Conservation (phyloP, 2,797 vertebrate species). For the Eidolon dupreanum region DNA sequence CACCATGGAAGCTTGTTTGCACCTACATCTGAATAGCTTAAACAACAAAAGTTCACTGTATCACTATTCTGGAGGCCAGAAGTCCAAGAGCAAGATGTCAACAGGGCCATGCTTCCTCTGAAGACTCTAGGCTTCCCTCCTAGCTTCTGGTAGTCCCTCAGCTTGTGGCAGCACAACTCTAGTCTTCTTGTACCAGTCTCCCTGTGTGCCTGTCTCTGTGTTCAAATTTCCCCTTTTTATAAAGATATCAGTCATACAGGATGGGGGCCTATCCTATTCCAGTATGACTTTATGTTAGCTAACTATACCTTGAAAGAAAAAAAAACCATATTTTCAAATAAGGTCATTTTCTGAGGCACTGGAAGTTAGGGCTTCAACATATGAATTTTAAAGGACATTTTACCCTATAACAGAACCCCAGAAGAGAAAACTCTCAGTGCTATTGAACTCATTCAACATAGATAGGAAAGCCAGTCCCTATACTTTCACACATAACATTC, state of each 20-base stretch:
- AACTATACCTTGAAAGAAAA: background rate
- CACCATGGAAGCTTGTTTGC: background rate
- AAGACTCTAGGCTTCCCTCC: background rate
- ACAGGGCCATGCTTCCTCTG: background rate
- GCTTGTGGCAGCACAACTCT: background rate
- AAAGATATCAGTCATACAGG: background rate
- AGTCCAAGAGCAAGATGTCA: background rate
- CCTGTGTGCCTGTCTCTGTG: background rate
- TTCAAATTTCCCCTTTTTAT: background rate
- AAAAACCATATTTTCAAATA: background rate
- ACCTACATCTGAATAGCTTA: background rate
- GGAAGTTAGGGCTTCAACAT: background rate
- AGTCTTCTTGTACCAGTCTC: background rate
- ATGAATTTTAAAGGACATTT: background rate
- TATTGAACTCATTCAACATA: background rate
- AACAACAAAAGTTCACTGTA: background rate
- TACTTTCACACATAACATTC: background rate
- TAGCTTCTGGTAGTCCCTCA: background rate
- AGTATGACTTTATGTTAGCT: background rate
- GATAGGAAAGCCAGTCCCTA: background rate
- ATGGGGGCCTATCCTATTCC: background rate
- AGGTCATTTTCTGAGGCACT: background rate
- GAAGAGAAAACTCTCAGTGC: background rate
- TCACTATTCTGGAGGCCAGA: background rate
- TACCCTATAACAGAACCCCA: background rate